These are phyloP conservation scores for Cheiracanthium punctorium DNA, from an alignment of 2,888 invertebrate genomes.

Conservation along the genomic window DNA sequence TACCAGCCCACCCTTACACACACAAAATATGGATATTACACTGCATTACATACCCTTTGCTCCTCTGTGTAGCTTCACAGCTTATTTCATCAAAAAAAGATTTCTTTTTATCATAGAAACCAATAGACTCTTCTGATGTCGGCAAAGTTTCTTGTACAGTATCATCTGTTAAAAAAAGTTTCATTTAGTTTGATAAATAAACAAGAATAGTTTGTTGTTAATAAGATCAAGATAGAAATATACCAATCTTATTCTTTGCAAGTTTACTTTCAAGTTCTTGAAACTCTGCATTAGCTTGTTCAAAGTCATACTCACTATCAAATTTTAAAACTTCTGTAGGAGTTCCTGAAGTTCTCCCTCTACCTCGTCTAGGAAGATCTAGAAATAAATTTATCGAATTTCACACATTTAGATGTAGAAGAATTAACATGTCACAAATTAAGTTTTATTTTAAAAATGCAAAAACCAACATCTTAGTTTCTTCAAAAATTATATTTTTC, in stretches of 20 bases:
- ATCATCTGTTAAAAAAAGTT: constrained; percentile 82
- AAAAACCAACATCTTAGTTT: too few species aligned
- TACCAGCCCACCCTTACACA: neutral
- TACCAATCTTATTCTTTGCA: constrained; percentile 80
- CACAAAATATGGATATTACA: neutral
- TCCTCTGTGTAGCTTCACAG: constrained; percentile 96
- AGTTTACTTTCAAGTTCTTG: constrained; percentile 90
- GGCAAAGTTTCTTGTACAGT: constrained; percentile 87
- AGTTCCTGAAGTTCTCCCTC: constrained; percentile 36
- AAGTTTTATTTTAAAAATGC: too few species aligned
- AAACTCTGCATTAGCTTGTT: constrained; percentile 97
- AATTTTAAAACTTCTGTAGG: constrained; percentile 82
- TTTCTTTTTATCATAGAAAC: constrained; percentile 85
- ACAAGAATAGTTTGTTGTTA: constrained; percentile 21
- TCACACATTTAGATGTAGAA: too few species aligned
- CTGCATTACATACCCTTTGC: constrained; percentile 79
- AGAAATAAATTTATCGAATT: too few species aligned
- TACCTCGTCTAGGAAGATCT: constrained; percentile 49
- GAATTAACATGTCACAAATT: too few species aligned
- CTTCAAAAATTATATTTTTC: too few species aligned
- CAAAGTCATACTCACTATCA: constrained; percentile 98
- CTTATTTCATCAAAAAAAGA: constrained; percentile 99
- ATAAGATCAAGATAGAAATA: neutral
- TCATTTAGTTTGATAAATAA: neutral
- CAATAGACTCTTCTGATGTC: constrained; percentile 78